phyloP scores from a whole-genome alignment of 2,113 vertebrate species.

The Myiagra hebetior region DNA sequence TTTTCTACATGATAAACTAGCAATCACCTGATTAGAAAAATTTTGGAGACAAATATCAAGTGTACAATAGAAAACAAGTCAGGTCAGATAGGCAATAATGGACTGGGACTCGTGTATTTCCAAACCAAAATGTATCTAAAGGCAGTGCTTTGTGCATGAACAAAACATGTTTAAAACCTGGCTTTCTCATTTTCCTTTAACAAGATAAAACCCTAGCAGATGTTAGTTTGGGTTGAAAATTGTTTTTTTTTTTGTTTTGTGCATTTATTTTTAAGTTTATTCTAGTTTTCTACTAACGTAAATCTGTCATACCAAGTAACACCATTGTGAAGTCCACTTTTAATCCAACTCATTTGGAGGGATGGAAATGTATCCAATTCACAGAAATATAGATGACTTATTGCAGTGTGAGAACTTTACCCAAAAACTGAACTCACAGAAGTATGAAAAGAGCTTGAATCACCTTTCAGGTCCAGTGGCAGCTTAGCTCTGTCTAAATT shows the following conservation, averaged over 20 bases:
- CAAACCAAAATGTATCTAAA: slow-evolving; percentile 30
- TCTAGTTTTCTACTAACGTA: neutral
- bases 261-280: neutral
- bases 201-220: neutral
- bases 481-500: neutral
- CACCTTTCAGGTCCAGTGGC: neutral
- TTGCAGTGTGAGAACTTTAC: neutral
- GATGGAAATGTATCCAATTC: neutral
- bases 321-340: neutral
- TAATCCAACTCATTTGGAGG: neutral
- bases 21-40: slow-evolving; percentile 68
- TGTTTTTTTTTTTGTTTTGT: neutral
- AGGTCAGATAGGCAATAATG: slow-evolving; percentile 41
- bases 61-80: slow-evolving; percentile 50
- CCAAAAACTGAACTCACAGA: neutral
- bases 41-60: slow-evolving; percentile 50
- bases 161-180: neutral
- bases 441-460: neutral
- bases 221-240: neutral
- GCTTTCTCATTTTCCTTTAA: neutral
- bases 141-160: neutral
- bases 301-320: neutral
- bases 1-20: slow-evolving; percentile 63
- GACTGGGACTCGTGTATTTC: slow-evolving; percentile 30
- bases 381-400: neutral